Conservation (phyloP, 2,888 invertebrate species). For the Zelleria hepariella region DNA sequence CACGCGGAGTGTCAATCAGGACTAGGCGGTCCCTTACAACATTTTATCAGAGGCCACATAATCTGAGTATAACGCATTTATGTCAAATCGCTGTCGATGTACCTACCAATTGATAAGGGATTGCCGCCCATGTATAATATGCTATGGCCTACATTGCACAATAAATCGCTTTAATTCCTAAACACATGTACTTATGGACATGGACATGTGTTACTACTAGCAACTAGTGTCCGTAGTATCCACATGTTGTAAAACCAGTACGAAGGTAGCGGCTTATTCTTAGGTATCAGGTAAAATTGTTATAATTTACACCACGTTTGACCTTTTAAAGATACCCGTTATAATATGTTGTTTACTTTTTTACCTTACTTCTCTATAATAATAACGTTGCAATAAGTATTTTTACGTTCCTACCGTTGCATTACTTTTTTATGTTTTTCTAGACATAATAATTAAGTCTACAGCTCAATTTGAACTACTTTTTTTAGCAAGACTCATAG, state of each 20-base stretch:
- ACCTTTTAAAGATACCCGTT: background rate
- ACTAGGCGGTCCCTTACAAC: slow-evolving; percentile 65
- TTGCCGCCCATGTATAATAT: slow-evolving; percentile 61
- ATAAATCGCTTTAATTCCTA: background rate
- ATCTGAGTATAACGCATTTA: slow-evolving; percentile 69
- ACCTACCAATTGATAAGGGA: slow-evolving; percentile 54
- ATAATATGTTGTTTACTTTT: background rate
- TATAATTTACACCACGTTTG: background rate
- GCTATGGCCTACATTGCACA: slow-evolving; percentile 42
- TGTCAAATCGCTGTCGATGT: slow-evolving; percentile 62
- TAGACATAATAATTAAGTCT: background rate
- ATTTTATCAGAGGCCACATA: slow-evolving; percentile 65
- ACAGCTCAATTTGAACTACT: background rate
- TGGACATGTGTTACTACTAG: background rate
- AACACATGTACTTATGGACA: background rate
- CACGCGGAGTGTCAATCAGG: slow-evolving; percentile 62
- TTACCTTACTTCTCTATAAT: background rate
- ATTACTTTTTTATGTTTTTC: too few species aligned
- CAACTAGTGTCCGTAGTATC: background rate
- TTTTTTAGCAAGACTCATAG: too few species aligned
- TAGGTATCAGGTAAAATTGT: background rate
- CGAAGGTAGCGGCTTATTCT: too few species aligned
- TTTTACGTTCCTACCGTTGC: background rate
- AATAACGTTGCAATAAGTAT: background rate
- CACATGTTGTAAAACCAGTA: background rate